Conservation (phyloP, 2,113 vertebrate species). For the Calypte anna region DNA sequence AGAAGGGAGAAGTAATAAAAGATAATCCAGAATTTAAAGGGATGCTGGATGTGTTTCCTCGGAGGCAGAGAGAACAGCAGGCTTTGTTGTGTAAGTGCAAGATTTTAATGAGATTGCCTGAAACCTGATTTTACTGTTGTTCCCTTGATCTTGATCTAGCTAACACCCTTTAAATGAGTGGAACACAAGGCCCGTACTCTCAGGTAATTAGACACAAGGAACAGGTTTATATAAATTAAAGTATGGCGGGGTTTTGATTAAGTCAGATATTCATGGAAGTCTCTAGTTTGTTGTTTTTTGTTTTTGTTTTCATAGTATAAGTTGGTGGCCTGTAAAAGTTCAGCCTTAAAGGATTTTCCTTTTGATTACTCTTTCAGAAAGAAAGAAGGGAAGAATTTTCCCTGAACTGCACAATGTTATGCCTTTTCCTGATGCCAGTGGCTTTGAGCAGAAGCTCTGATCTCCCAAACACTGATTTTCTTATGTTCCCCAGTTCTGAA, state of each 20-base stretch:
- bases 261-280: slow-evolving; percentile 6
- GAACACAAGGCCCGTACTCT: background rate
- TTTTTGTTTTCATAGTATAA: background rate
- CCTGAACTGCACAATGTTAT: background rate
- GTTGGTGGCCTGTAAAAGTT: slow-evolving; percentile 4
- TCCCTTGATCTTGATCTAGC: background rate
- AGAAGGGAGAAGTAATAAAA: background rate
- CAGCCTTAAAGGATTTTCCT: background rate
- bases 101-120: background rate
- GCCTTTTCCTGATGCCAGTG: background rate
- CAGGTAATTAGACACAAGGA: background rate
- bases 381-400: background rate
- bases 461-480: background rate
- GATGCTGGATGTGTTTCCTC: background rate
- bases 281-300: background rate
- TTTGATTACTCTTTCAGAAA: slow-evolving; percentile 43
- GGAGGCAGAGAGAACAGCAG: background rate
- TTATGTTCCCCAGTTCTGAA: background rate
- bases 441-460: background rate
- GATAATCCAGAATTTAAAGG: background rate
- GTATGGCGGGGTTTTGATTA: slow-evolving; percentile 6
- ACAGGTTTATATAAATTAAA: background rate
- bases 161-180: background rate
- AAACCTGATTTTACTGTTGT: slow-evolving; percentile 19
- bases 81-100: background rate